A percentile compares a stretch with the other conserved stretches of the same genome.
Conservation (phyloP, 2,888 invertebrate genomes). For the Calameuta pallipes region DNA sequence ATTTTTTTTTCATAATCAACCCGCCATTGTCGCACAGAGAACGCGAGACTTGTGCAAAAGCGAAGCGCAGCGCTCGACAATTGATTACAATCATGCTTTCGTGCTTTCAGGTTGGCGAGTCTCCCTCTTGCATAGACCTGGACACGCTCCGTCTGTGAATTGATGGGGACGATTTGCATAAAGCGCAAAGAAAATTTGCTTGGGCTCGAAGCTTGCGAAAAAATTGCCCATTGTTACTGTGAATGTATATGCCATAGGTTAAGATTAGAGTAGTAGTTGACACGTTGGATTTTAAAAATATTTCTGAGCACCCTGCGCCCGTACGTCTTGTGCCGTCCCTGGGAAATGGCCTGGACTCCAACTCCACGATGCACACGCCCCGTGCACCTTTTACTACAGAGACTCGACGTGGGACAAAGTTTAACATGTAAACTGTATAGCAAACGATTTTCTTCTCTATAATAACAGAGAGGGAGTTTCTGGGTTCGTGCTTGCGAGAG, state of each 20-base stretch:
- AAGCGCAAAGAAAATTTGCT: constrained; percentile 1
- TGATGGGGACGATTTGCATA: neutral
- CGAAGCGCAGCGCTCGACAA: neutral
- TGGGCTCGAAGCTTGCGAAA: neutral
- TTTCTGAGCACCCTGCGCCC: neutral
- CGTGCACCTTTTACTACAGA: neutral
- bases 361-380: neutral
- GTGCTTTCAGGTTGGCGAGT: neutral
- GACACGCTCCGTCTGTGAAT: neutral
- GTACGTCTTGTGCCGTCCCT: neutral
- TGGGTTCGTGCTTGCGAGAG: neutral
- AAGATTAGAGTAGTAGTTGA: neutral
- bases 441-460: neutral
- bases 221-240: neutral
- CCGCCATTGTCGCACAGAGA: neutral
- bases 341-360: neutral
- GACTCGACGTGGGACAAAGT: neutral
- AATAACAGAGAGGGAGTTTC: neutral
- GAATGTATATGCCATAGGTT: neutral
- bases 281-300: neutral
- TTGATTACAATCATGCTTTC: neutral
- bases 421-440: neutral
- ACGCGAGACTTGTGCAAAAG: neutral
- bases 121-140: neutral
- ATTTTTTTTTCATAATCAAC: neutral